phyloP scores from a whole-genome alignment of 2,888 invertebrate genomes.

The Yponomeuta plumbellus region DNA sequence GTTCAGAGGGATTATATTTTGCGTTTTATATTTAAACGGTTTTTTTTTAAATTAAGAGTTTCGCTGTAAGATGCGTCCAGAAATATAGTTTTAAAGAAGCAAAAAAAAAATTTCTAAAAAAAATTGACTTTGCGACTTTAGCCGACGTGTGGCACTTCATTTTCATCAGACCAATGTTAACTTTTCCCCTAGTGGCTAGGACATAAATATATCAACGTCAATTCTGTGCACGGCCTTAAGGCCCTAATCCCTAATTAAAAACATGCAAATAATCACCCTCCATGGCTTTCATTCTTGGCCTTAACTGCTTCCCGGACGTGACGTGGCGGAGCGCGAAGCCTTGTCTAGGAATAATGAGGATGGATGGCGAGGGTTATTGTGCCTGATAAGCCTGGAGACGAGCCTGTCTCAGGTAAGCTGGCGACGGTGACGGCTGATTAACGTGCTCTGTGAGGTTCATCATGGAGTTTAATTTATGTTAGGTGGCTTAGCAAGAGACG shows the following conservation, averaged over 20 bases:
- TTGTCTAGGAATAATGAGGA: constrained; percentile 37
- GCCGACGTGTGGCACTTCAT: too few species aligned
- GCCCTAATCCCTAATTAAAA: neutral
- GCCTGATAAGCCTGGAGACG: constrained; percentile 33
- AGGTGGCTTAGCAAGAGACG: neutral
- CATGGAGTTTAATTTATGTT: neutral
- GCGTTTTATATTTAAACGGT: too few species aligned
- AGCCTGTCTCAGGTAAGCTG: neutral
- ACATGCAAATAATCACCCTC: neutral
- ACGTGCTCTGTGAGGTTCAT: neutral
- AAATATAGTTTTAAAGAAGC: too few species aligned
- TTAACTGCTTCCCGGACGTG: neutral
- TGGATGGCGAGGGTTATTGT: constrained; percentile 47
- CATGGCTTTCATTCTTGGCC: neutral
- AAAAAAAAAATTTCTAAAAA: too few species aligned
- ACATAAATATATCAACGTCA: too few species aligned
- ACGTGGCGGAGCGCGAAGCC: neutral
- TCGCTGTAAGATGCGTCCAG: too few species aligned
- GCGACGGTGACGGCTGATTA: neutral
- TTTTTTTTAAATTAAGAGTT: too few species aligned
- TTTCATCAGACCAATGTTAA: too few species aligned
- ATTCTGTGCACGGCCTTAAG: too few species aligned
- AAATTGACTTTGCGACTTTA: too few species aligned
- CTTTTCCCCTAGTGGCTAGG: too few species aligned
- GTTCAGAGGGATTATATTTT: too few species aligned